A percentile compares a stretch with the other conserved stretches of the same genome.
Evolutionary conservation across 2,888 invertebrate genomes (phyloP).

Genomic region (Ophraella communa): DNA sequence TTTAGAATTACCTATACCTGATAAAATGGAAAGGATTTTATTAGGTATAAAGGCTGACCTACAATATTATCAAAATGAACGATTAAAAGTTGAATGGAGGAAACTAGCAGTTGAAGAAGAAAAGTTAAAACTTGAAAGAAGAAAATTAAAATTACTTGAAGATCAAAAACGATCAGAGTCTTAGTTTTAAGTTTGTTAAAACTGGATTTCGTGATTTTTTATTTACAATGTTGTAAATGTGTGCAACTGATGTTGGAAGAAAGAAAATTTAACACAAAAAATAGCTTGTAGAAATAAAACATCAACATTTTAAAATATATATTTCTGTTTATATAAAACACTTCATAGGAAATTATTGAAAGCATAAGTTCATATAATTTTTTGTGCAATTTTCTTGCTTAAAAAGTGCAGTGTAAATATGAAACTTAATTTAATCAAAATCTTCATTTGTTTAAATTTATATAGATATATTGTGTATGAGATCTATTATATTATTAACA

Average conservation of each 20-base stretch:
- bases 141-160: slow-evolving; percentile 10
- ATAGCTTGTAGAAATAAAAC: too few species aligned
- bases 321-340: too few species aligned
- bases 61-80: slow-evolving; percentile 19
- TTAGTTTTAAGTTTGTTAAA: background rate
- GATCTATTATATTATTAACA: too few species aligned
- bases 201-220: background rate
- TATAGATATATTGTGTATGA: too few species aligned
- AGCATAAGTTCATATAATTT: too few species aligned
- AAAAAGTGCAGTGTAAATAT: too few species aligned
- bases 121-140: slow-evolving; percentile 10
- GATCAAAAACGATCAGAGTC: background rate
- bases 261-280: background rate
- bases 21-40: slow-evolving; percentile 14
- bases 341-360: too few species aligned
- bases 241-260: background rate
- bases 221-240: background rate
- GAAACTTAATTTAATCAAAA: too few species aligned
- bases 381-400: too few species aligned
- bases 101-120: slow-evolving; percentile 21
- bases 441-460: too few species aligned
- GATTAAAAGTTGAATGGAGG: slow-evolving; percentile 15
- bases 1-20: background rate
- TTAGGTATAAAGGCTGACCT: slow-evolving; percentile 16
- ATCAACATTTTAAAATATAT: too few species aligned